Base-by-base conservation (phyloP, 2,113 vertebrate species). In the Euleptes europaea region DNA sequence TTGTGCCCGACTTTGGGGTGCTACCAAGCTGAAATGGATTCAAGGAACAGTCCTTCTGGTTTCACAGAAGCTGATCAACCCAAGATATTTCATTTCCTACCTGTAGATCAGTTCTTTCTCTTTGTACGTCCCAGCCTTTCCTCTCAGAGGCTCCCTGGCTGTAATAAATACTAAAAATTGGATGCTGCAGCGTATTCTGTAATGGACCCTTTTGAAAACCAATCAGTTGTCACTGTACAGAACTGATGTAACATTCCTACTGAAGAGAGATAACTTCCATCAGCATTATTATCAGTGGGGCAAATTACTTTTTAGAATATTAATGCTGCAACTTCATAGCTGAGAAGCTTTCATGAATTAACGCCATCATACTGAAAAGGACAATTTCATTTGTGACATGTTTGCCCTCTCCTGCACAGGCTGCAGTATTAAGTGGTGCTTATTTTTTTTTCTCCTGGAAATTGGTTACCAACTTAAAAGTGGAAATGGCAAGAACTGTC, bases 281-380 rank as follows among this genome's bases (percentile, higher is more conserved):
- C 76, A 78, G 38, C 54, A 63, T 73, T n/a, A 73, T n/a, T 31
- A 69, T 84, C 65, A 77, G 35, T 38, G n/a, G 47, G 38, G 26
- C 42, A 47, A 75, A 83, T 54, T 31, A 54, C 2, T 19, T 26
- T 72, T 44, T 12, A 44, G 26, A 49, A 49, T 3, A 15, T n/a
- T 70, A 66, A 77, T 57, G 83, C 31, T 79, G 28, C 28, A 33
- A 28, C 28, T 78, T 69, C 60, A 54, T 69, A 54, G 51, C 38
- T 78, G 75, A n/a, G 49, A 78, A 78, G 38, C 49, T 60, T 85
- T 47, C 67, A 78, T 71, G 71, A 78, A 60, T 26, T 63, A 78
- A 54, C 35, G 70, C 19, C 51, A n/a, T 12, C 26, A 31, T 31
- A 57, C 12, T 47, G 21, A 35, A 78, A 79, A 63, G 76, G 65